phyloP scores from a whole-genome alignment of 2,113 vertebrate species.

The Fregetta grallaria region DNA sequence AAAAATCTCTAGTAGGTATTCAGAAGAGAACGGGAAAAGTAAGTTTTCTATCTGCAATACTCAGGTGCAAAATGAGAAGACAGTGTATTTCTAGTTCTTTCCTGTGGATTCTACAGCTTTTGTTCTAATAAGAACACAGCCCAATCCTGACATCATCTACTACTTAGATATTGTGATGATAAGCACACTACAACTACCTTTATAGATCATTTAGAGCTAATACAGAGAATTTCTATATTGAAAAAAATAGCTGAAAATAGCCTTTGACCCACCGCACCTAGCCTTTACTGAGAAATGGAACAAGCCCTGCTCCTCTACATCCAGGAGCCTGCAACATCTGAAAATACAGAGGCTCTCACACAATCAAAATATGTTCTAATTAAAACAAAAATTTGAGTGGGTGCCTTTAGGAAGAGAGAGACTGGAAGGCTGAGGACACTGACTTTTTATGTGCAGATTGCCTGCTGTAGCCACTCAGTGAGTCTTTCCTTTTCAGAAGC shows the following conservation, averaged over 20 bases:
- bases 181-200: neutral
- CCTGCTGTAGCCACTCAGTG: neutral
- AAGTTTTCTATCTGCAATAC: neutral
- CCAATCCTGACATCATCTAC: neutral
- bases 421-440: neutral
- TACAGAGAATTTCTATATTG: neutral
- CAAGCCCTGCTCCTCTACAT: accelerated
- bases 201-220: neutral
- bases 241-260: neutral
- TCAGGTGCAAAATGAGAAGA: neutral
- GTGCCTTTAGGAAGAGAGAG: neutral
- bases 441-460: neutral
- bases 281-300: neutral
- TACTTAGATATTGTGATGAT: neutral
- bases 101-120: neutral
- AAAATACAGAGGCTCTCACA: neutral
- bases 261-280: neutral
- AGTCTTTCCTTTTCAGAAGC: neutral
- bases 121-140: neutral
- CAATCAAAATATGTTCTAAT: neutral
- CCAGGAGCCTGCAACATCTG: neutral
- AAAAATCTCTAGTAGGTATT: neutral
- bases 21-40: neutral
- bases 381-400: neutral
- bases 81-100: neutral